A percentile compares a stretch with the other conserved stretches of the same genome.
phyloP scores from a whole-genome alignment of 2,113 vertebrate species.

The Cottus gobio region DNA sequence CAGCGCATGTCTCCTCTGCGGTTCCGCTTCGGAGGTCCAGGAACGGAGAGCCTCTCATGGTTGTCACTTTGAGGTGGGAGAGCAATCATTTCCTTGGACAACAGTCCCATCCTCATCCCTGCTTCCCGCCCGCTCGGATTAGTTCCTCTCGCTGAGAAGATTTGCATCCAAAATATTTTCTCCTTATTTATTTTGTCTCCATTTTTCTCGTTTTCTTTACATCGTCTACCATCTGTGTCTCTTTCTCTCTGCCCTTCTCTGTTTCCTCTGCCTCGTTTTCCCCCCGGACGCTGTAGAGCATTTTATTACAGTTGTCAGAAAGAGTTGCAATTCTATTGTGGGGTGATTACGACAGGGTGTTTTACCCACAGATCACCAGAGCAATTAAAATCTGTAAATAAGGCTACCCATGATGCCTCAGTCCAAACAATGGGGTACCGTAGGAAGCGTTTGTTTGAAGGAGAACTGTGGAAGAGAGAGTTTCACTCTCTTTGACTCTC shows the following conservation, averaged over 20 bases:
- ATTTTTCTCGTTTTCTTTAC: constrained; percentile 39
- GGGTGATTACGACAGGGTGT: constrained; percentile 87
- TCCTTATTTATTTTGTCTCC: constrained; percentile 56
- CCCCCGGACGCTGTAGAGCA: constrained; percentile 72
- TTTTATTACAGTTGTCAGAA: constrained; percentile 91
- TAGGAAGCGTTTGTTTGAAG: constrained; percentile 84
- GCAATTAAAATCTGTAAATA: constrained; percentile 95
- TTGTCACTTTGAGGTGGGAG: constrained; percentile 82
- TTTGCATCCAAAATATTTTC: constrained; percentile 78
- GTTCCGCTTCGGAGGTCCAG: constrained; percentile 79
- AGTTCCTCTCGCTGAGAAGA: constrained; percentile 78
- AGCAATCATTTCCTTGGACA: constrained; percentile 80
- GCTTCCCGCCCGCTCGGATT: constrained; percentile 77
- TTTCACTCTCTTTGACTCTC: constrained; percentile 63
- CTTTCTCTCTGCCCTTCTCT: constrained; percentile 43
- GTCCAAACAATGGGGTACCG: constrained; percentile 84
- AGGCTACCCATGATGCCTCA: constrained; percentile 85
- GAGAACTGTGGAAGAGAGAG: constrained; percentile 74
- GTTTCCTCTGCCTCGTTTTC: constrained; percentile 59
- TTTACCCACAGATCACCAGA: constrained; percentile 88
- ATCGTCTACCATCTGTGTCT: constrained; percentile 46
- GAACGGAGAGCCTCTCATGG: constrained; percentile 80
- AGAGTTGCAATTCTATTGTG: constrained; percentile 87
- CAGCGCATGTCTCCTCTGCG: constrained; percentile 68
- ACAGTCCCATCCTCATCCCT: constrained; percentile 76